These are phyloP conservation scores for Synanthedon andrenaeformis DNA, from an alignment of 2,888 invertebrate species.

Conservation along the genomic window DNA sequence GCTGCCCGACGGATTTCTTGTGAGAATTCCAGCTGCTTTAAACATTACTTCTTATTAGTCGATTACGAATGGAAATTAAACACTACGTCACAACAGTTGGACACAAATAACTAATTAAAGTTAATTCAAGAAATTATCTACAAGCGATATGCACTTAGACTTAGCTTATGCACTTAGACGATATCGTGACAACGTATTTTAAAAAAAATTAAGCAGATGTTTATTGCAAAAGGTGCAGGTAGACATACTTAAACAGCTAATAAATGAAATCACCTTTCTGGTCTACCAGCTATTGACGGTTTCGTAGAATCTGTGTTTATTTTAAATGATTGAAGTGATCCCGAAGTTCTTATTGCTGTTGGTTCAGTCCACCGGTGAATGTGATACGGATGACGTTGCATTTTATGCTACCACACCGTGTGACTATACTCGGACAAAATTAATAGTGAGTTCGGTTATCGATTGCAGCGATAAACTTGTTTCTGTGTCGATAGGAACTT, in stretches of 20 bases:
- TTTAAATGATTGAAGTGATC: constrained; percentile 55
- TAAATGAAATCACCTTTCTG: background rate
- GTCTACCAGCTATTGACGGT: constrained; percentile 8
- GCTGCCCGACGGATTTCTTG: constrained; percentile 55
- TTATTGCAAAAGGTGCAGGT: no score
- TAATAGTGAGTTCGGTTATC: constrained; percentile 46
- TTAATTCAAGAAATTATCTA: background rate
- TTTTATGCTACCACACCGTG: constrained; percentile 29
- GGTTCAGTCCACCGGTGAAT: constrained; percentile 25
- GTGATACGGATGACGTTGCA: constrained; percentile 55
- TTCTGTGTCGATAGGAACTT: constrained; percentile 42
- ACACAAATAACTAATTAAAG: constrained; percentile 1
- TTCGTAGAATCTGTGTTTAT: constrained; percentile 54
- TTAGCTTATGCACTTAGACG: background rate
- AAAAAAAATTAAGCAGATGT: background rate
- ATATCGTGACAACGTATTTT: background rate
- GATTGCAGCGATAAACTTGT: constrained; percentile 57
- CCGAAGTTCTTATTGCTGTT: constrained; percentile 26
- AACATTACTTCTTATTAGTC: constrained; percentile 63
- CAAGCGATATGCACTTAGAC: no score
- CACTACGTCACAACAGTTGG: background rate
- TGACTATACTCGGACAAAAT: constrained; percentile 41
- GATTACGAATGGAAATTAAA: constrained; percentile 51
- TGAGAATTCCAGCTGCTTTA: constrained; percentile 62
- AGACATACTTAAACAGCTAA: background rate